Conservation (phyloP, 92 coral and sea anemone species). For the Paragorgia papillata region DNA sequence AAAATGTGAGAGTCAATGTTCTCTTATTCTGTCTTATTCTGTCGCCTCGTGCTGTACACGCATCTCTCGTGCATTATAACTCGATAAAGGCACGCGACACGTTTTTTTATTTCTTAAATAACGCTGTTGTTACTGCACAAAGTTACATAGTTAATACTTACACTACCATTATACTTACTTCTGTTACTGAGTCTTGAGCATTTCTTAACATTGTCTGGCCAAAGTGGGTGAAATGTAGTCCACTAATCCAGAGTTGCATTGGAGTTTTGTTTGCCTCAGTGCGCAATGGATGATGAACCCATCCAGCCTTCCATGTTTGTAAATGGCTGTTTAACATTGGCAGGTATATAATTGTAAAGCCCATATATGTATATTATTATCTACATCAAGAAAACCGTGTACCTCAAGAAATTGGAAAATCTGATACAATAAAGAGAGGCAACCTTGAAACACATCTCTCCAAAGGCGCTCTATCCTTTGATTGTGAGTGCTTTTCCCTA, state of each 20-base stretch:
- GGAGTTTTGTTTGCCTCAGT: slow-evolving; percentile 16
- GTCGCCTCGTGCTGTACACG: too few relatives aligned
- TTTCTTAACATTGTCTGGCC: neutral
- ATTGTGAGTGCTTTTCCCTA: too few relatives aligned
- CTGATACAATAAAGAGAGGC: slow-evolving; percentile 30
- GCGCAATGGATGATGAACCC: slow-evolving; percentile 15
- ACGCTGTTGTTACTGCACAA: too few relatives aligned
- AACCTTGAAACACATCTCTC: slow-evolving; percentile 9
- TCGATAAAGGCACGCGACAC: too few relatives aligned
- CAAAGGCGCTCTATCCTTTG: too few relatives aligned
- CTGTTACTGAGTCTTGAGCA: neutral
- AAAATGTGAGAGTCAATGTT: too few relatives aligned
- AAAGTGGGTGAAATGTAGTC: slow-evolving; percentile 13
- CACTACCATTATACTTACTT: too few relatives aligned
- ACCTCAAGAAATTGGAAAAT: slow-evolving; percentile 34
- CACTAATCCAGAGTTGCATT: slow-evolving; percentile 39
- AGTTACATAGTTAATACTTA: too few relatives aligned
- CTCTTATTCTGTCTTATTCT: too few relatives aligned
- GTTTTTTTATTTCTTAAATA: too few relatives aligned
- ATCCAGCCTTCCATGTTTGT: neutral
- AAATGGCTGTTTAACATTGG: neutral
- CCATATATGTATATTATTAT: slow-evolving; percentile 27
- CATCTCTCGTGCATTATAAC: too few relatives aligned
- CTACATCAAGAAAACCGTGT: slow-evolving; percentile 34
- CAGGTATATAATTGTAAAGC: neutral